Percentiles rank a stretch among this genome's conserved stretches.
phyloP scores from a whole-genome alignment of 2,113 vertebrate genomes.

The Sander vitreus region DNA sequence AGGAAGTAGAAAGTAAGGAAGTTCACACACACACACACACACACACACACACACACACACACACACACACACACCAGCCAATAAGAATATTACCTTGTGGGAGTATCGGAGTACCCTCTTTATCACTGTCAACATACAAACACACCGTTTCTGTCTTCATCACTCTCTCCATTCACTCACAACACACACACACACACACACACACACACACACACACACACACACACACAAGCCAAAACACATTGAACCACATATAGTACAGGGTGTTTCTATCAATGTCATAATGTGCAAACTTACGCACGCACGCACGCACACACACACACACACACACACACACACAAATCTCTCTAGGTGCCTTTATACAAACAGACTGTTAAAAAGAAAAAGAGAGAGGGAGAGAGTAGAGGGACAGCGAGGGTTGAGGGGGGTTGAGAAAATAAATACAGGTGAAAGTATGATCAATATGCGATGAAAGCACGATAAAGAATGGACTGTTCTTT shows the following conservation, averaged over 20 bases:
- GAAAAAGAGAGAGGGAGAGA: constrained; percentile 18
- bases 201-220: background rate
- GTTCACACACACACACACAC: too few species aligned
- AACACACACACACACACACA: constrained; percentile 18
- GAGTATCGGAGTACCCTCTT: constrained; percentile 14
- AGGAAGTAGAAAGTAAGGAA: background rate
- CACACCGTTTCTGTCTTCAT: constrained; percentile 16
- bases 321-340: constrained; percentile 4
- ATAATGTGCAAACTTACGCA: constrained; percentile 12
- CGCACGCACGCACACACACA: background rate
- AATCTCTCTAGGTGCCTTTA: background rate
- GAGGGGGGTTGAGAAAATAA: constrained; percentile 47
- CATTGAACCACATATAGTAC: constrained; percentile 10
- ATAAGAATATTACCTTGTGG: background rate
- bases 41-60: too few species aligned
- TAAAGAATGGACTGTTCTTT: constrained; percentile 49
- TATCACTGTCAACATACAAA: constrained; percentile 24
- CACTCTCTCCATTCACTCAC: constrained; percentile 11
- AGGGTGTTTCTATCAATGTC: constrained; percentile 38
- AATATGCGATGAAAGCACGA: constrained; percentile 47
- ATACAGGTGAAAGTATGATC: constrained; percentile 55
- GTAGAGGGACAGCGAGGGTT: constrained; percentile 11
- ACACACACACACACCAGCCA: background rate
- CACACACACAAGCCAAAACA: constrained; percentile 16
- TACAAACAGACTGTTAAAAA: constrained; percentile 45